Conservation (phyloP, 2,113 vertebrate genomes). For the Pedetes capensis region DNA sequence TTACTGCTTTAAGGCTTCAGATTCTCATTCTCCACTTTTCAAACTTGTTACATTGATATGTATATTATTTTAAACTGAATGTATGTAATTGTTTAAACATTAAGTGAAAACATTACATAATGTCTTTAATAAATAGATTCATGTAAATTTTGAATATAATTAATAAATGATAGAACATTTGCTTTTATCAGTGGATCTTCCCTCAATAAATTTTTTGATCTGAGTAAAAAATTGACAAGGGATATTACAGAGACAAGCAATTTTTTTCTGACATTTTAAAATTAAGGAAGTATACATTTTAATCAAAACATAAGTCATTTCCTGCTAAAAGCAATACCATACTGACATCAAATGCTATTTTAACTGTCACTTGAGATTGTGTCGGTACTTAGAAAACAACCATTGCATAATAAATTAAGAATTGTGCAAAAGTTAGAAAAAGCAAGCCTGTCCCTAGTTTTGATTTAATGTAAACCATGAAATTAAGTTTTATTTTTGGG, state of each 20-base stretch:
- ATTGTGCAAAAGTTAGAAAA: neutral
- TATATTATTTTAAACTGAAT: slow-evolving; percentile 60
- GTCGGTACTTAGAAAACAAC: neutral
- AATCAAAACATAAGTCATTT: neutral
- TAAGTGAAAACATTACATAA: neutral
- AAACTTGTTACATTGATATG: slow-evolving; percentile 26
- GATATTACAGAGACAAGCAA: neutral
- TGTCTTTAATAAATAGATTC: slow-evolving; percentile 28
- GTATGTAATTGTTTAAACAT: slow-evolving; percentile 61
- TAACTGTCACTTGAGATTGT: neutral
- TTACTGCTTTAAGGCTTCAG: neutral
- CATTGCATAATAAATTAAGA: neutral
- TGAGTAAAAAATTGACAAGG: neutral
- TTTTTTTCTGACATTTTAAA: neutral
- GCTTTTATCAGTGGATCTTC: slow-evolving; percentile 55
- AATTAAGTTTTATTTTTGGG: neutral
- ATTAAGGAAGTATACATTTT: neutral
- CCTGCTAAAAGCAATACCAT: neutral
- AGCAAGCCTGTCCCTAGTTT: neutral
- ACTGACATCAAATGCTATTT: neutral
- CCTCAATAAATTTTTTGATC: neutral
- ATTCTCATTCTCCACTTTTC: slow-evolving; percentile 11
- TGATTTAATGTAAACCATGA: neutral
- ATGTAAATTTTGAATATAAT: slow-evolving; percentile 54
- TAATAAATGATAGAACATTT: slow-evolving; percentile 70